Evolutionary conservation across 2,888 invertebrate species (phyloP).

Genomic region (Cordylochernes scorpioides): DNA sequence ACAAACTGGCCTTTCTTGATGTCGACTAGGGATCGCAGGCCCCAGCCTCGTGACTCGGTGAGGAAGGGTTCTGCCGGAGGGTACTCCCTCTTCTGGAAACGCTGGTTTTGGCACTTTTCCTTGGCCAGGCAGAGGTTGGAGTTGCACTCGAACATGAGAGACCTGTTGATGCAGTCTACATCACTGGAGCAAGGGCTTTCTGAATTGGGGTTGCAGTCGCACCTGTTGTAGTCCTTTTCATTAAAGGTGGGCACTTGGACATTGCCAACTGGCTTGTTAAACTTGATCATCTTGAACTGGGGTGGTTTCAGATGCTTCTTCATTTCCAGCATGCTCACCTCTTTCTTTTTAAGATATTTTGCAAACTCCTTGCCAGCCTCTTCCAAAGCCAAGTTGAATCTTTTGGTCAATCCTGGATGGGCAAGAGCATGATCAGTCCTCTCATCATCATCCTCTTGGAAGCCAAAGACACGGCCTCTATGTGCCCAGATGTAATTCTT

Average conservation of each 20-base stretch:
- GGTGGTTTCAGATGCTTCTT: background rate
- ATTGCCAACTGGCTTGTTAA: conserved; percentile 27
- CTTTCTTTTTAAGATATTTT: too few relatives aligned
- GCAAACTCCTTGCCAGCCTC: too few relatives aligned
- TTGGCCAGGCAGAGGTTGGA: conserved; percentile 52
- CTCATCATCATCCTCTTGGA: conserved; percentile 45
- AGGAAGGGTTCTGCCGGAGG: conserved; percentile 33
- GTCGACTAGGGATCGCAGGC: conserved; percentile 41
- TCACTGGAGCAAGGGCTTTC: conserved; percentile 53
- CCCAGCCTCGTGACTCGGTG: conserved; percentile 59
- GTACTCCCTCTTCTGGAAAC: conserved; percentile 54
- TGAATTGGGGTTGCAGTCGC: conserved; percentile 45
- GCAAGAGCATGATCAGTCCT: conserved; percentile 6
- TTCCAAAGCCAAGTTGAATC: too few relatives aligned
- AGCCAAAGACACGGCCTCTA: conserved; percentile 53
- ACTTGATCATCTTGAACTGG: conserved; percentile 2
- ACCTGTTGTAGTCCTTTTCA: conserved; percentile 36
- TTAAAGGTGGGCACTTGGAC: conserved; percentile 29
- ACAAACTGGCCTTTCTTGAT: conserved; percentile 57
- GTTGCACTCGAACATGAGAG: conserved; percentile 63
- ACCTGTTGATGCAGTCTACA: conserved; percentile 56
- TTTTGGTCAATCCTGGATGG: conserved; percentile 25
- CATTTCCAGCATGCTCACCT: too few relatives aligned
- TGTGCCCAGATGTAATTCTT: conserved; percentile 66
- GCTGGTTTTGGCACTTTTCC: conserved; percentile 51